Evolutionary conservation across 2,113 vertebrate species (phyloP).

Genomic region (Brachyhypopomus occidentalis): DNA sequence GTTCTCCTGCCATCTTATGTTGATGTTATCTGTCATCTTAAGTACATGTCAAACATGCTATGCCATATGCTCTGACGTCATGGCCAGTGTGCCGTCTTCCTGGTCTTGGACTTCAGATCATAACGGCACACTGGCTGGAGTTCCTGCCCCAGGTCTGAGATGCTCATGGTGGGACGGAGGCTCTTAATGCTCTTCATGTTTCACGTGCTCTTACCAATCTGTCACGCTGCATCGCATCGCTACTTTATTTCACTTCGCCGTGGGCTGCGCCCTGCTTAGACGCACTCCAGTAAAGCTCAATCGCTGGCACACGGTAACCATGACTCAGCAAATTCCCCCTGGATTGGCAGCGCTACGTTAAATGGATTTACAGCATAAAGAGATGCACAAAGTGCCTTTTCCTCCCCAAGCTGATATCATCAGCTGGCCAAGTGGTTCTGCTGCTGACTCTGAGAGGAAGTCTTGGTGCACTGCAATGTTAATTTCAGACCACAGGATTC

Average conservation of each 20-base stretch:
- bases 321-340: neutral
- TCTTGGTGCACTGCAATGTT: no score
- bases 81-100: conserved; percentile 7
- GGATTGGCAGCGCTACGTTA: neutral
- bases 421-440: neutral
- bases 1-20: neutral
- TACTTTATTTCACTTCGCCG: neutral
- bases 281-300: neutral
- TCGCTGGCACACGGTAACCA: neutral
- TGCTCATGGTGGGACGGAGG: conserved; percentile 42
- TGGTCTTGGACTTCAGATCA: conserved; percentile 23
- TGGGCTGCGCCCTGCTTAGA: neutral
- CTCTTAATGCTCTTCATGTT: conserved; percentile 2
- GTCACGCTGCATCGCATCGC: conserved; percentile 21
- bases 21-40: neutral
- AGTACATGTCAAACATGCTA: conserved; percentile 1
- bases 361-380: neutral
- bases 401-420: neutral
- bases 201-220: conserved; percentile 23
- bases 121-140: conserved; percentile 3
- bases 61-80: conserved; percentile 3
- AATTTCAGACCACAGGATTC: neutral
- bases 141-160: neutral
- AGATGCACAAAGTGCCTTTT: neutral
- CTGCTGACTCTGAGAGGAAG: no score